Evolutionary conservation across 2,888 invertebrate species (phyloP).

Genomic region (Oligia strigilis): DNA sequence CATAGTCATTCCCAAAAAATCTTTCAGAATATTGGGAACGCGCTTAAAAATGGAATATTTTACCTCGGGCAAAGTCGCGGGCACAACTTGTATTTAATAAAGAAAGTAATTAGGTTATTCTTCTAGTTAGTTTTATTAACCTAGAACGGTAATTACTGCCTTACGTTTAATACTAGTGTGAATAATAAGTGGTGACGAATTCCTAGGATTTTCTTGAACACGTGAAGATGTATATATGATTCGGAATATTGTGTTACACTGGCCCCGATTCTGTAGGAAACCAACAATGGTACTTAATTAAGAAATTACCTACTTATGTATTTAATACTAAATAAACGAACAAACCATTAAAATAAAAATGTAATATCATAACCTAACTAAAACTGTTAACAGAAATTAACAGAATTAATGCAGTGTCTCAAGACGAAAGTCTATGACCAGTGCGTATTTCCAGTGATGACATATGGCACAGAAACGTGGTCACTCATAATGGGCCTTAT

Average conservation of each 20-base stretch:
- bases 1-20: no score
- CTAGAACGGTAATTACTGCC: conserved; percentile 45
- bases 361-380: no score
- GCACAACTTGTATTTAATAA: background rate
- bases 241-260: conserved; percentile 36
- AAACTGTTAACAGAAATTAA: no score
- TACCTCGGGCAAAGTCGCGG: background rate
- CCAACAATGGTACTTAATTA: conserved; percentile 8
- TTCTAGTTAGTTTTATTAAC: conserved; percentile 44
- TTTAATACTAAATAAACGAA: background rate
- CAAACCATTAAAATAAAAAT: background rate
- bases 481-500: no score
- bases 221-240: conserved; percentile 45
- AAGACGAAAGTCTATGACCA: no score
- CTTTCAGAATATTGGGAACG: background rate
- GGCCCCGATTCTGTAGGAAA: conserved; percentile 28
- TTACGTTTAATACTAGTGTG: conserved; percentile 43
- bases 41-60: background rate
- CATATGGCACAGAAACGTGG: no score
- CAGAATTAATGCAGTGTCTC: no score
- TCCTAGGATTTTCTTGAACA: conserved; percentile 44
- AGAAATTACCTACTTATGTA: background rate
- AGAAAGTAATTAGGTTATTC: conserved; percentile 55
- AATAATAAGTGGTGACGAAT: conserved; percentile 52
- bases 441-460: no score